Evolutionary conservation across 2,888 invertebrate species (phyloP).

Genomic region (Pterobdella sp.): DNA sequence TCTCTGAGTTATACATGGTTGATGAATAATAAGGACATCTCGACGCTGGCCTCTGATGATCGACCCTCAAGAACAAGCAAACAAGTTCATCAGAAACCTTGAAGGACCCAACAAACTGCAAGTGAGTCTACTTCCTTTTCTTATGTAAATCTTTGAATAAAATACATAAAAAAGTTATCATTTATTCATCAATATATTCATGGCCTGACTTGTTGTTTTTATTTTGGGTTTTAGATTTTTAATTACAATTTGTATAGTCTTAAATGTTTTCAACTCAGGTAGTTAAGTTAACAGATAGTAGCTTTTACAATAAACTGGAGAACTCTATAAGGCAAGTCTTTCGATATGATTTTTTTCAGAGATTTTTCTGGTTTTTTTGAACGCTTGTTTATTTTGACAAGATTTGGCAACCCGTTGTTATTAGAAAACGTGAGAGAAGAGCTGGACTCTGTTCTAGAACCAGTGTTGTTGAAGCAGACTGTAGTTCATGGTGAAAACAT

Average conservation of each 20-base stretch:
- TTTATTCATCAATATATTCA: too few relatives aligned
- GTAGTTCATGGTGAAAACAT: slow-evolving; percentile 49
- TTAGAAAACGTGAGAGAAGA: slow-evolving; percentile 52
- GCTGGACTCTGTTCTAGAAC: slow-evolving; percentile 51
- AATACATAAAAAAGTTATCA: too few relatives aligned
- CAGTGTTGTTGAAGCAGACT: slow-evolving; percentile 52
- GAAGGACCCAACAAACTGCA: slow-evolving; percentile 75
- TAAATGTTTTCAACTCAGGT: too few relatives aligned
- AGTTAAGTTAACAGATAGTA: slow-evolving; percentile 70
- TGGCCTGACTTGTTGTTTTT: too few relatives aligned
- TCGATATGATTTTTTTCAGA: too few relatives aligned
- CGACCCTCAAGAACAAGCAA: slow-evolving; percentile 63
- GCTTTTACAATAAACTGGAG: slow-evolving; percentile 61
- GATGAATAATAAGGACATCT: too few relatives aligned
- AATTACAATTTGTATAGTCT: too few relatives aligned
- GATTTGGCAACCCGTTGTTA: slow-evolving; percentile 53
- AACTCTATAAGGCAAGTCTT: slow-evolving; percentile 50
- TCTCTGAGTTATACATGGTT: too few relatives aligned
- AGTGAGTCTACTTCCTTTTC: slow-evolving; percentile 69
- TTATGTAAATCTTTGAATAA: too few relatives aligned
- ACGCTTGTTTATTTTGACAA: too few relatives aligned
- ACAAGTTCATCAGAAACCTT: slow-evolving; percentile 87
- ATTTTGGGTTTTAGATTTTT: too few relatives aligned
- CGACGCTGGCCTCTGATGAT: slow-evolving; percentile 52
- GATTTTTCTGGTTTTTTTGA: too few relatives aligned